These are phyloP conservation scores for Mormyrops attenuatus DNA, from an alignment of 2,797 vertebrate genomes.

Conservation along the genomic window DNA sequence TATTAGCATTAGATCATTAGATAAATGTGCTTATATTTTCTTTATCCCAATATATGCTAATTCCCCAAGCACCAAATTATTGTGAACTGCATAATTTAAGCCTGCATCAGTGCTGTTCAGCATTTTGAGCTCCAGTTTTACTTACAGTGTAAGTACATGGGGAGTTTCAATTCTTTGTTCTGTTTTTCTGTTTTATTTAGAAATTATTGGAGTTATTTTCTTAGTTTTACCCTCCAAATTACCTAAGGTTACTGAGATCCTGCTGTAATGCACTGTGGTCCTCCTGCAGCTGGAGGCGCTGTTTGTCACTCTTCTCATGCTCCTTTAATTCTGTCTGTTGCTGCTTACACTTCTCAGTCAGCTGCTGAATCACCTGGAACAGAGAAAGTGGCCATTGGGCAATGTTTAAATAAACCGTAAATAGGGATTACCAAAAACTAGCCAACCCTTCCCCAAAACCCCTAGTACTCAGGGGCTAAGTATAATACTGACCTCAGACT, in stretches of 20 bases:
- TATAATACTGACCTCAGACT: background rate
- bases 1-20: background rate
- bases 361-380: constrained; percentile 52
- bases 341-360: constrained; percentile 55
- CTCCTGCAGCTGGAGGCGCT: constrained; percentile 38
- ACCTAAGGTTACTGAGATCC: constrained; percentile 54
- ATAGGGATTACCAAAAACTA: background rate
- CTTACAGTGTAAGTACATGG: background rate
- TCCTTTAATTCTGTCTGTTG: constrained; percentile 47
- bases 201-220: background rate
- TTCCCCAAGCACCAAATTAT: background rate
- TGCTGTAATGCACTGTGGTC: constrained; percentile 34
- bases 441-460: background rate
- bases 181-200: background rate
- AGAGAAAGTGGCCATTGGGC: background rate
- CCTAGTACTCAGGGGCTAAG: background rate
- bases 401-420: background rate
- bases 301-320: constrained; percentile 19
- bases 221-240: background rate
- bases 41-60: background rate
- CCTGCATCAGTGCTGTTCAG: background rate
- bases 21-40: background rate
- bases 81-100: background rate
- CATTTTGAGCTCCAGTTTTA: background rate
- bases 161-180: background rate